These are phyloP conservation scores for Hemicentrotus pulcherrimus DNA, from an alignment of 35 echinoderm and acorn worm genomes.

Conservation along the genomic window DNA sequence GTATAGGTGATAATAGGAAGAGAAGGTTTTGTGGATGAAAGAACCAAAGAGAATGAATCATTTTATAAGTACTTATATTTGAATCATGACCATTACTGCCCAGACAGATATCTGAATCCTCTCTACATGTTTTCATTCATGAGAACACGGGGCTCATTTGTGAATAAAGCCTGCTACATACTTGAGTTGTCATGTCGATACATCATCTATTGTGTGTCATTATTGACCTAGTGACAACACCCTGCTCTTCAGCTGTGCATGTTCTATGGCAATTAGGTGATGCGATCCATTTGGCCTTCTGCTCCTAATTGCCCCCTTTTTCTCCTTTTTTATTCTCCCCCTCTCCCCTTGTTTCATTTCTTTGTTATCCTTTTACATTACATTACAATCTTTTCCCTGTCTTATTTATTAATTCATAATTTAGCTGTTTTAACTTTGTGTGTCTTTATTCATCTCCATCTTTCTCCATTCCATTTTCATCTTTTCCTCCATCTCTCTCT, in stretches of 20 bases:
- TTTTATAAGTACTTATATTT: not conserved
- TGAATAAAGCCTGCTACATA: not conserved
- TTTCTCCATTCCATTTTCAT: too few relatives aligned
- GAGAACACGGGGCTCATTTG: not conserved
- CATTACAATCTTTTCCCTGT: not conserved
- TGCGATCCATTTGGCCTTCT: not conserved
- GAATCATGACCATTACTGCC: not conserved
- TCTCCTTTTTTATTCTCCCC: not conserved
- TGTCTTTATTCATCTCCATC: too few relatives aligned
- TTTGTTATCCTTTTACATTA: not conserved
- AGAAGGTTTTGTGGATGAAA: not conserved
- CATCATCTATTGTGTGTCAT: conserved; percentile 18
- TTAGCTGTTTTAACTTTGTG: too few relatives aligned
- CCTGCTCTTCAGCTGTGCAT: not conserved
- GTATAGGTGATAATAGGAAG: not conserved
- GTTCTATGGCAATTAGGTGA: not conserved
- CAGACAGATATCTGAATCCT: not conserved
- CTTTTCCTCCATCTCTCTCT: too few relatives aligned
- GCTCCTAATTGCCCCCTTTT: not conserved
- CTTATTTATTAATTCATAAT: too few relatives aligned
- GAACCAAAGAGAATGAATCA: not conserved
- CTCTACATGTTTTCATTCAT: not conserved
- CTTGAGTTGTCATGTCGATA: conserved; percentile 17
- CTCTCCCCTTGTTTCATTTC: not conserved
- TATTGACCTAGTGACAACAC: not conserved